Conservation (phyloP, 2,113 vertebrate species). For the Ctenomys sociabilis region DNA sequence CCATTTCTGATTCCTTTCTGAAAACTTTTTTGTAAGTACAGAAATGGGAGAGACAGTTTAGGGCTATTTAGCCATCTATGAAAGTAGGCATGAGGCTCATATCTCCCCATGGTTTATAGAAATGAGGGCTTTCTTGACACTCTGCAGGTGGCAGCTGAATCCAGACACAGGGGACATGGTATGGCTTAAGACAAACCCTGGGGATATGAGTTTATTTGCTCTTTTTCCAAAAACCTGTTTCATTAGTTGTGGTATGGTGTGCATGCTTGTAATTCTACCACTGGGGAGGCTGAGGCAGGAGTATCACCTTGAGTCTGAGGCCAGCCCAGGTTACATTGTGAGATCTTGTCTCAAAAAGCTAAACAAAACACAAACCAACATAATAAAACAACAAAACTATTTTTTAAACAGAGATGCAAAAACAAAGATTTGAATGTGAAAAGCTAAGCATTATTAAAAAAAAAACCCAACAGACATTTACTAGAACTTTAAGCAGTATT, state of each 20-base stretch:
- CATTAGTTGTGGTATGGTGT: neutral
- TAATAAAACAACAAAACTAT: neutral
- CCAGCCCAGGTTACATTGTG: neutral
- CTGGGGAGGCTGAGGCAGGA: neutral
- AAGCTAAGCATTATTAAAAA: neutral
- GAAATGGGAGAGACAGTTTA: neutral
- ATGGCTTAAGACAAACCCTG: neutral
- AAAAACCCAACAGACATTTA: neutral
- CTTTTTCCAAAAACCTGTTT: neutral
- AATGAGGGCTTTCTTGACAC: neutral
- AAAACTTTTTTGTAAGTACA: constrained; percentile 50
- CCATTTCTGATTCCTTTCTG: neutral
- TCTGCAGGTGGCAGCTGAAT: neutral
- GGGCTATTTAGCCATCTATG: neutral
- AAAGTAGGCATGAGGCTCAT: neutral
- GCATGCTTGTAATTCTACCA: neutral
- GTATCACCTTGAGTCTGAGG: neutral
- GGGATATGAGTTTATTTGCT: neutral
- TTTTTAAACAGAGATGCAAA: neutral
- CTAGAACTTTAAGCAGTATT: neutral
- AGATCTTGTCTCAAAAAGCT: neutral
- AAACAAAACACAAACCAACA: neutral
- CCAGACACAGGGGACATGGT: neutral
- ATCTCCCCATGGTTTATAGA: neutral
- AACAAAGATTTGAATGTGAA: constrained; percentile 27